Percentiles rank a stretch among this genome's conserved stretches.
Evolutionary conservation across 1,140 invertebrate genomes (phyloP).

Genomic region (Aphaenogaster floridana): DNA sequence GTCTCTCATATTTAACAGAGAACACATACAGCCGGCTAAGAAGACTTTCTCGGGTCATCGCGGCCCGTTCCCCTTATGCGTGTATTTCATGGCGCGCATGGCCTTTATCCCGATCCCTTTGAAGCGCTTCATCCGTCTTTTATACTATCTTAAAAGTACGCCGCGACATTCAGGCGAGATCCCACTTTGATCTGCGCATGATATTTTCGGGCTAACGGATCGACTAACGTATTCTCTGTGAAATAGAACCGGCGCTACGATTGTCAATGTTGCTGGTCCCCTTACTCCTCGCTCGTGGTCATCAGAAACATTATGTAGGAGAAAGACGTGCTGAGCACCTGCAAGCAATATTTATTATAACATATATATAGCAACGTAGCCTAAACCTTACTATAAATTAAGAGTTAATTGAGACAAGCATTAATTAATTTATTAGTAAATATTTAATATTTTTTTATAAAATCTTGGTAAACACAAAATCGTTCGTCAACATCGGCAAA

Average conservation of each 20-base stretch:
- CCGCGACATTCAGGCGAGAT: conserved; percentile 16
- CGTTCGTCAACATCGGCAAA: background rate
- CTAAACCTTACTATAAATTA: background rate
- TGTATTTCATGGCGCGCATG: conserved; percentile 21
- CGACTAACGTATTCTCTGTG: conserved; percentile 65
- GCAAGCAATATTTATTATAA: conserved; percentile 36
- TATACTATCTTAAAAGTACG: conserved; percentile 54
- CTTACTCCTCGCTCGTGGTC: conserved; percentile 60
- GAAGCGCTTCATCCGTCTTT: conserved; percentile 53
- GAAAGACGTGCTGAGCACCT: conserved; percentile 81
- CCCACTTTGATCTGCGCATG: conserved; percentile 51
- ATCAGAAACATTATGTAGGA: conserved; percentile 79
- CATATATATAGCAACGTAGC: background rate
- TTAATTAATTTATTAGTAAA: background rate
- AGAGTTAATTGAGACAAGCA: background rate
- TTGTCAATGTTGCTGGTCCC: conserved; percentile 16
- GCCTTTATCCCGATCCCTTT: conserved; percentile 22
- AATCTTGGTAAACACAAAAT: background rate
- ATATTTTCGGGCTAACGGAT: conserved; percentile 69
- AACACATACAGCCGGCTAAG: background rate
- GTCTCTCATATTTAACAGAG: conserved; percentile 48
- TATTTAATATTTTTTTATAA: background rate
- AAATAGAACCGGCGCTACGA: conserved; percentile 42
- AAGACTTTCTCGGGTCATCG: conserved; percentile 7
- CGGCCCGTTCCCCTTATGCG: background rate